Evolutionary conservation across 2,113 vertebrate species (phyloP).

Genomic region (Lepisosteus osseus): DNA sequence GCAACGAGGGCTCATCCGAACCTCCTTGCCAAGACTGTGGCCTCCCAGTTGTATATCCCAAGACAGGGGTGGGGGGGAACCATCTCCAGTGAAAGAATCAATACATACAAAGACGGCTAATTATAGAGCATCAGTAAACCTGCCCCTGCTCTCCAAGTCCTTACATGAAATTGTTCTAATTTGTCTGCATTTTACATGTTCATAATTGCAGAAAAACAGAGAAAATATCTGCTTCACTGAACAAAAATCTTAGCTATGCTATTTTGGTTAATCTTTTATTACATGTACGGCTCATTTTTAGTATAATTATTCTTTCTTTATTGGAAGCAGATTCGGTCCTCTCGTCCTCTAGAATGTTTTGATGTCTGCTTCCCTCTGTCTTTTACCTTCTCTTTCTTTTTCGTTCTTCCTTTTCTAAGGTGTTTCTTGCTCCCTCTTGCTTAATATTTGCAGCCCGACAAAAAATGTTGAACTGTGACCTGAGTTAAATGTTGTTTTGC

Average conservation of each 20-base stretch:
- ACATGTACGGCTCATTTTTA: background rate
- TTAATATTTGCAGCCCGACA: no score
- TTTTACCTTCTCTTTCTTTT: no score
- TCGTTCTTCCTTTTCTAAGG: no score
- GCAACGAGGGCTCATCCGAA: constrained; percentile 21
- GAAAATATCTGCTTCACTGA: constrained; percentile 32
- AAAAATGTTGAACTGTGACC: no score
- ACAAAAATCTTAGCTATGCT: constrained; percentile 21
- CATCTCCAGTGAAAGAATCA: constrained; percentile 40
- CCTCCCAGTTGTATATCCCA: background rate
- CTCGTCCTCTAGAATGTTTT: no score
- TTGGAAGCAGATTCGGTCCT: no score
- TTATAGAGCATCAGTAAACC: constrained; percentile 46
- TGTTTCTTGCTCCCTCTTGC: no score
- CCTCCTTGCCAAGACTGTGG: constrained; percentile 23
- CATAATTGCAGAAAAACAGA: constrained; percentile 31
- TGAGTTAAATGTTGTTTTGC: no score
- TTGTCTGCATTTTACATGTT: constrained; percentile 37
- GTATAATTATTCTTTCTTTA: background rate
- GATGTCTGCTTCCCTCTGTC: no score
- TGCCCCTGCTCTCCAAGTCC: constrained; percentile 54
- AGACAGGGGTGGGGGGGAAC: background rate
- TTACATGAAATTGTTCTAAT: constrained; percentile 62
- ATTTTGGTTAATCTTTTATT: background rate
- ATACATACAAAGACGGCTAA: constrained; percentile 55